Conservation (phyloP, 1,140 invertebrate species). For the Lepidurus couesii region DNA sequence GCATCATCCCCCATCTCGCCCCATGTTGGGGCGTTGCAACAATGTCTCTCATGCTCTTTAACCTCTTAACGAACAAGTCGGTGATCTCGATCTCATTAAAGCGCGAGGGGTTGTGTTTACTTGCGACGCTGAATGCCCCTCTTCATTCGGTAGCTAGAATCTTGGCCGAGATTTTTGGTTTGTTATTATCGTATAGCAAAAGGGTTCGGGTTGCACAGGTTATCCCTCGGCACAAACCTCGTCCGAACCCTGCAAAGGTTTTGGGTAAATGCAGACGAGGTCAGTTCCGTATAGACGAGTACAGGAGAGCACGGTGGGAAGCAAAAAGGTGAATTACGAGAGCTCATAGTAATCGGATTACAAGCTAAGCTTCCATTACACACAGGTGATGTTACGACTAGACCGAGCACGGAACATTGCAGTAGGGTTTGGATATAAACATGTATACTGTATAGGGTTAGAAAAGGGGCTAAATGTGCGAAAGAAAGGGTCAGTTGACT, state of each 20-base stretch:
- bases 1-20: too few species aligned
- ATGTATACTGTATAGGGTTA: background rate
- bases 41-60: too few species aligned
- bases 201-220: too few species aligned
- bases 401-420: background rate
- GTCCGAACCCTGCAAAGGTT: background rate
- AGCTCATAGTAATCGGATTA: background rate
- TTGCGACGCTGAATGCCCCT: too few species aligned
- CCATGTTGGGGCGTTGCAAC: too few species aligned
- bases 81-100: too few species aligned
- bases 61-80: too few species aligned
- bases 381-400: background rate
- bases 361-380: background rate
- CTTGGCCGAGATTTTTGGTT: too few species aligned
- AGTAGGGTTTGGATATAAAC: background rate
- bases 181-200: too few species aligned
- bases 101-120: too few species aligned
- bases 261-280: background rate
- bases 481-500: background rate
- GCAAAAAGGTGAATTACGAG: background rate
- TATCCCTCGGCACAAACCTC: too few species aligned
- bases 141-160: too few species aligned
- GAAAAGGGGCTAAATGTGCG: background rate
- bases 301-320: background rate
- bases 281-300: background rate